Evolutionary conservation across 2,888 invertebrate genomes (phyloP).

Genomic region (Imbricaverruca yamaguchii): DNA sequence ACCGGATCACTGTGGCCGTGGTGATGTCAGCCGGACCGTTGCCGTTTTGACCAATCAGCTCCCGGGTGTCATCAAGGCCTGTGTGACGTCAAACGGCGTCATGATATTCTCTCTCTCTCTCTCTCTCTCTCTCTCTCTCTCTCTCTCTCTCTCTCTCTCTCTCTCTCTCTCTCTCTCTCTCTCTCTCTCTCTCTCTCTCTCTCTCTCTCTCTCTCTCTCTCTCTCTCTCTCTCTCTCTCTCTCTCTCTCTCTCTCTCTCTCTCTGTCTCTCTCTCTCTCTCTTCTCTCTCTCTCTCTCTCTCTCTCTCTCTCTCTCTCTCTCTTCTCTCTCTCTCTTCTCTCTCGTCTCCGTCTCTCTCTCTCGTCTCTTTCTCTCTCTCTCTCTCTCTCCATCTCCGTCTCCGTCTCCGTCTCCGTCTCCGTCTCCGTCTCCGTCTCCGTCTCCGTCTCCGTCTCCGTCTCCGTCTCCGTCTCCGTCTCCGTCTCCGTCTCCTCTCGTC

Average conservation of each 20-base stretch:
- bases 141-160: neutral
- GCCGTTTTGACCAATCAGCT: too few species aligned
- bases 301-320: neutral
- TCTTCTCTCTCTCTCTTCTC: neutral
- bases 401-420: neutral
- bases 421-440: neutral
- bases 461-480: conserved; percentile 20
- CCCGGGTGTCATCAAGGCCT: too few species aligned
- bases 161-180: neutral
- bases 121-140: too few species aligned
- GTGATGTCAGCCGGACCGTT: too few species aligned
- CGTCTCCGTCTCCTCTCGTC: conserved; percentile 20
- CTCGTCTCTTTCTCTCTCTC: neutral
- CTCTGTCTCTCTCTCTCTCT: too few species aligned
- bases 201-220: neutral
- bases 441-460: conserved; percentile 18
- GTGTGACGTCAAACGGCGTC: too few species aligned
- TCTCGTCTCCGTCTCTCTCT: neutral
- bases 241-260: neutral
- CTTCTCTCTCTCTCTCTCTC: neutral
- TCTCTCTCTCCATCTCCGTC: neutral
- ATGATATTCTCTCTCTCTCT: too few species aligned
- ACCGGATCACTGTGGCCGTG: too few species aligned
- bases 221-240: conserved; percentile 5
- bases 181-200: neutral